Conservation (phyloP, 2,888 invertebrate species). For the Torymus auratus region DNA sequence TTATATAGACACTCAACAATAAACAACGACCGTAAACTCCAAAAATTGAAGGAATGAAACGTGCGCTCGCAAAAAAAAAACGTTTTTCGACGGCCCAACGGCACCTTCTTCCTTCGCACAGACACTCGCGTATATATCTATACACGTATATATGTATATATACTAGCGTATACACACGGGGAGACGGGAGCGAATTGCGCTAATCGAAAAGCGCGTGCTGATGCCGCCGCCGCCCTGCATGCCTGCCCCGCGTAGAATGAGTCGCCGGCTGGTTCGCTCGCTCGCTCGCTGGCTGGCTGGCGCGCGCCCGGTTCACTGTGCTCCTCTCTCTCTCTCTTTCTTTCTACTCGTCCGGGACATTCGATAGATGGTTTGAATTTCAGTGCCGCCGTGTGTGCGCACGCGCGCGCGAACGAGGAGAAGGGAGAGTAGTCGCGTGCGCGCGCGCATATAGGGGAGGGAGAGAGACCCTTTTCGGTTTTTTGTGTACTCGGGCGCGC, state of each 20-base stretch:
- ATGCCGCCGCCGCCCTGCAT: constrained; percentile 74
- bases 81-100: too few species aligned
- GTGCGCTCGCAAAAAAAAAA: too few species aligned
- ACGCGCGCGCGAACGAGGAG: constrained; percentile 33
- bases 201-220: constrained; percentile 67
- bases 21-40: too few species aligned
- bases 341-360: constrained; percentile 13
- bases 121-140: too few species aligned
- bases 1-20: too few species aligned
- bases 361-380: constrained; percentile 57
- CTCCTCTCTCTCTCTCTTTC: too few species aligned
- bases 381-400: constrained; percentile 47
- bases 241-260: constrained; percentile 72
- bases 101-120: too few species aligned
- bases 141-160: background rate
- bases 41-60: too few species aligned
- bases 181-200: background rate
- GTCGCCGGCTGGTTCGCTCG: background rate
- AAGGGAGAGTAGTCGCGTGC: constrained; percentile 55
- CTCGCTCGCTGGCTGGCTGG: too few species aligned
- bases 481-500: constrained; percentile 28
- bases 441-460: constrained; percentile 21
- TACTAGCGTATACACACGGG: background rate
- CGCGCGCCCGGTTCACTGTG: too few species aligned
- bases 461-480: constrained; percentile 33